Evolutionary conservation across 2,888 invertebrate genomes (phyloP).

Genomic region (Eupeodes luniger): DNA sequence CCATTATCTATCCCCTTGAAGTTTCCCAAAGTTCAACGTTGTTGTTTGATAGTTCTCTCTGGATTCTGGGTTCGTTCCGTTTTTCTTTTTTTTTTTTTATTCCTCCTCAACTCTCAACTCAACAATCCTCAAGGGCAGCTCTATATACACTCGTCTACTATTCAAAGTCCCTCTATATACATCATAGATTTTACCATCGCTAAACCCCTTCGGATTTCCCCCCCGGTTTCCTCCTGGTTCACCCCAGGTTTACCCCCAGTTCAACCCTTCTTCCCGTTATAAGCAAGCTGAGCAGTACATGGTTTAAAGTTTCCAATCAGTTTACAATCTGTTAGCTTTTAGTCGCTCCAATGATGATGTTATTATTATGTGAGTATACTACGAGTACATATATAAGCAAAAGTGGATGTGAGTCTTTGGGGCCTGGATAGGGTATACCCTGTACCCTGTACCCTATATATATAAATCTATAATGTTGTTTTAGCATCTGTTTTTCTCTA

Average conservation of each 20-base stretch:
- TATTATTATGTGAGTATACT: constrained; percentile 56
- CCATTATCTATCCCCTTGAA: constrained; percentile 69
- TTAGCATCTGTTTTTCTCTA: constrained; percentile 52
- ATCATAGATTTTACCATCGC: neutral
- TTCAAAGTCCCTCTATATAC: constrained; percentile 20
- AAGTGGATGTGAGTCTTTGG: neutral
- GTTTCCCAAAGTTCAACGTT: constrained; percentile 65
- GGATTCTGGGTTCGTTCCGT: too few species aligned
- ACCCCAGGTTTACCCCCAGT: too few species aligned
- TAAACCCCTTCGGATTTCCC: neutral
- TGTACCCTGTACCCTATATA: too few species aligned
- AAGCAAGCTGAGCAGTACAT: constrained; percentile 22
- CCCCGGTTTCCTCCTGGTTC: too few species aligned
- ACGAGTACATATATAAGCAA: neutral
- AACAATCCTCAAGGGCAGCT: constrained; percentile 38
- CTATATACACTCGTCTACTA: constrained; percentile 24
- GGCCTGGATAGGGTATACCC: neutral
- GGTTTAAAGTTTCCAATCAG: constrained; percentile 70
- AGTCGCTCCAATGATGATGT: constrained; percentile 72
- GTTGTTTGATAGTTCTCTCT: constrained; percentile 32
- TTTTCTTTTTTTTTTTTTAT: constrained; percentile 7
- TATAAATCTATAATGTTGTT: constrained; percentile 20
- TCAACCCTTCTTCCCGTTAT: neutral
- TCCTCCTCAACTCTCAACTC: constrained; percentile 2
- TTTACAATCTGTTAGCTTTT: constrained; percentile 74